Conservation (phyloP, 2,113 vertebrate genomes). For the Hippocampus mohnikei region DNA sequence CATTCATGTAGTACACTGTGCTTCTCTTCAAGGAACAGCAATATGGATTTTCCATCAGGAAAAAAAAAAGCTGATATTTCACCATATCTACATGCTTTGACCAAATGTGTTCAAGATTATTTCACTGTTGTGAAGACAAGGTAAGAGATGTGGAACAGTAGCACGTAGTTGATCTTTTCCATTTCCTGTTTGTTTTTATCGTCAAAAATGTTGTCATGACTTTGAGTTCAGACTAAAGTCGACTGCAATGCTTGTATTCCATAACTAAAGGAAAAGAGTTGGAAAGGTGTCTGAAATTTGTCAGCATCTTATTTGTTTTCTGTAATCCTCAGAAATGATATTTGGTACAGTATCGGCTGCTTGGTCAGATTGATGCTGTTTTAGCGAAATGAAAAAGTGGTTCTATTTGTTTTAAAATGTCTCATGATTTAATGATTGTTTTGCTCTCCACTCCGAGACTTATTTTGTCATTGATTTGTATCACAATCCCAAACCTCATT, state of each 20-base stretch:
- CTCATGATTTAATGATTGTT: too few species aligned
- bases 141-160: not conserved
- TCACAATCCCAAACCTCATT: too few species aligned
- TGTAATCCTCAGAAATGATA: not conserved
- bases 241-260: not conserved
- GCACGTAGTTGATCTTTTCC: not conserved
- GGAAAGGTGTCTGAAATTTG: not conserved
- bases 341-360: too few species aligned
- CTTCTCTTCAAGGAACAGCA: constrained; percentile 40
- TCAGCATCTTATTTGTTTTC: not conserved
- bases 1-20: constrained; percentile 9
- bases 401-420: not conserved
- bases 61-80: not conserved
- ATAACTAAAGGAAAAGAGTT: not conserved
- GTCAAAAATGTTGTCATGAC: not conserved
- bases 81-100: constrained; percentile 1
- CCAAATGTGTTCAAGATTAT: constrained; percentile 33
- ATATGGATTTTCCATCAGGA: not conserved
- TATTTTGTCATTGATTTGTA: too few species aligned
- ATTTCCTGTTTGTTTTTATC: not conserved
- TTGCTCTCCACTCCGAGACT: too few species aligned
- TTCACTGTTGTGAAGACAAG: constrained; percentile 11
- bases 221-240: not conserved
- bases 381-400: not conserved
- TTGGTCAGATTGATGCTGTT: not conserved